Conservation (phyloP, 2,113 vertebrate genomes). For the Sialia sialis region DNA sequence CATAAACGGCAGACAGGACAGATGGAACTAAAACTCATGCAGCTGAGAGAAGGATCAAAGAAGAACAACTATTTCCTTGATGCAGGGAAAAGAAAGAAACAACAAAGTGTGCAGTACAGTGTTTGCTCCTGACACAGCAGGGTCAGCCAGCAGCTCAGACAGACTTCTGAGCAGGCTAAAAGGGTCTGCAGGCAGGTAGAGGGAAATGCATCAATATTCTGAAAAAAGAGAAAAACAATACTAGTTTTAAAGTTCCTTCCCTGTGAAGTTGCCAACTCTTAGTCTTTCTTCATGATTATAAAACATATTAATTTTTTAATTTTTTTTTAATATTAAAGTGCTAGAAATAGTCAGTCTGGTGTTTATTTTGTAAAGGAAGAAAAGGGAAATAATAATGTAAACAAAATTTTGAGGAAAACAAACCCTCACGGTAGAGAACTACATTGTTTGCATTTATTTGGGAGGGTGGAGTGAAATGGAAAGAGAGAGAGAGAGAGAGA, state of each 20-base stretch:
- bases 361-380: neutral
- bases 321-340: neutral
- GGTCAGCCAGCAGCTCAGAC: constrained; percentile 29
- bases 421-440: neutral
- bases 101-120: constrained; percentile 1
- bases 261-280: neutral
- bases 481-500: neutral
- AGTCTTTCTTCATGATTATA: neutral
- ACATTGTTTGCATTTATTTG: neutral
- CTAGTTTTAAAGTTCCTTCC: neutral
- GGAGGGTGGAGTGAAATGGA: neutral
- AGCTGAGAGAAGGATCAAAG: constrained; percentile 50
- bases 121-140: constrained; percentile 5
- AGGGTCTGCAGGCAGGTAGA: neutral
- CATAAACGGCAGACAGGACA: constrained; percentile 2
- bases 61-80: constrained; percentile 44
- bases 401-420: neutral
- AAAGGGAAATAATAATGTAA: neutral
- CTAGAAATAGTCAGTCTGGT: neutral
- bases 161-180: constrained; percentile 21
- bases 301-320: neutral
- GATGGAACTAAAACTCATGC: constrained; percentile 34
- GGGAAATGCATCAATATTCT: neutral
- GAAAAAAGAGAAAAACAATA: neutral
- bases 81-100: constrained; percentile 9